Evolutionary conservation across 2,888 invertebrate species (phyloP), one percentile per base, ranked within the genome.

Genomic region (Ischnus inquisitorius): DNA sequence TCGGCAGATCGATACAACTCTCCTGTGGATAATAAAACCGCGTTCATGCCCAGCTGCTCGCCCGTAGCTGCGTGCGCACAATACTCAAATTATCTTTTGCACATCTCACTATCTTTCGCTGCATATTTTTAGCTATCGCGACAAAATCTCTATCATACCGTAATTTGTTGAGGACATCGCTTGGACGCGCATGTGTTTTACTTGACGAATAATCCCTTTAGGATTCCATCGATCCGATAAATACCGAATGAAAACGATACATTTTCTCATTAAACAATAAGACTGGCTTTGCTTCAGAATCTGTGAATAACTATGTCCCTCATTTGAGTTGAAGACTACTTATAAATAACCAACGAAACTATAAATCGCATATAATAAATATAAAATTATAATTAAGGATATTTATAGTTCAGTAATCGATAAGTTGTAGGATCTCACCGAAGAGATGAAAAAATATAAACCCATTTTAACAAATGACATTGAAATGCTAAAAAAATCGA

Each of bases 1-100:
- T 79, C 39, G 74, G 72, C 54, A 67, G 67, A 67, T 74, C 79
- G 72, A 79, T 79, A 72, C 79, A 43, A 79, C 60, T 74, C 72
- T 46, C 67, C 57, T 3, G 65, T 19, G 72, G 54, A 79, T 72
- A 65, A 79, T 57, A 51, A 72, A 79, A 54, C 57, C 43, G 54
- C 54, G 34, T 43, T 43, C 54, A 41, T 65, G 65, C 34, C 54
- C 43, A 2, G 34, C 43, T 62, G 51, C 41, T 79, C 41, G 46
- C 14, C 43, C 39, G 57, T n/a, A 41, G 57, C 34, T 78, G 34
- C 34, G 34, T 22, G 22, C 46, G 12, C 48, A 43, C 57, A 22
- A 16, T 39, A 16, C 10, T n/a, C 3, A 19, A 34, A 16, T 5
- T 64, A n/a, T 39, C 19, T 25, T 60, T 25, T 4, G 12, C 60